phyloP scores from a whole-genome alignment of 2,888 invertebrate genomes.

The Tetragonula carbonaria region DNA sequence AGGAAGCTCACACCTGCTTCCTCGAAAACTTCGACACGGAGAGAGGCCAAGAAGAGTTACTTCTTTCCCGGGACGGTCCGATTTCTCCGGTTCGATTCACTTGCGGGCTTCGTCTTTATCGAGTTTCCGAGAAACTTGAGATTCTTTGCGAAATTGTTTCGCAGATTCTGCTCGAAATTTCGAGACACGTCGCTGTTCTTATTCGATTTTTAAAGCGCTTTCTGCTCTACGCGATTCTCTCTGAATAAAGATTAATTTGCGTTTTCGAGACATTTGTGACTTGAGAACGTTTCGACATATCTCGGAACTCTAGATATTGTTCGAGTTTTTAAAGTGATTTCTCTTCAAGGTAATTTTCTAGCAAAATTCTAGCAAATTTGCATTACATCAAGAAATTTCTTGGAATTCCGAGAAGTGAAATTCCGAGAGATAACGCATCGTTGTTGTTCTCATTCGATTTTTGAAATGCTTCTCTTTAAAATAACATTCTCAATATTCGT shows the following conservation, averaged over 20 bases:
- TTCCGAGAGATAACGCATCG: no score
- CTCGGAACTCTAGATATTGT: no score
- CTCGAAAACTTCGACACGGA: slow-evolving; percentile 14
- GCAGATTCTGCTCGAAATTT: background rate
- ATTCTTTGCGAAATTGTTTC: background rate
- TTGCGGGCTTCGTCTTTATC: background rate
- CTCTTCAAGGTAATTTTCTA: no score
- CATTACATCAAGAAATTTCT: no score
- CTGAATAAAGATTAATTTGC: no score
- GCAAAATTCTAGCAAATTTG: no score
- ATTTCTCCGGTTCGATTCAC: slow-evolving; percentile 29
- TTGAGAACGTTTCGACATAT: no score
- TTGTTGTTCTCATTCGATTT: background rate
- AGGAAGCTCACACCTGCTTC: slow-evolving; percentile 33
- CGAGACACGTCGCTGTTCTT: background rate
- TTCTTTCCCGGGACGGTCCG: slow-evolving; percentile 11
- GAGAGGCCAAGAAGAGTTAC: slow-evolving; percentile 15
- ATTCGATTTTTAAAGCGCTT: no score
- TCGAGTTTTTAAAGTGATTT: no score
- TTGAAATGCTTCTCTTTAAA: background rate
- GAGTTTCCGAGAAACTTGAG: background rate
- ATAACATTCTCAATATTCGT: background rate
- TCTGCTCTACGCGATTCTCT: no score
- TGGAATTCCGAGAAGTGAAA: no score
- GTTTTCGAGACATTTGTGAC: no score